Base-by-base conservation (phyloP, 2,113 vertebrate genomes). In the Ameiurus melas region DNA sequence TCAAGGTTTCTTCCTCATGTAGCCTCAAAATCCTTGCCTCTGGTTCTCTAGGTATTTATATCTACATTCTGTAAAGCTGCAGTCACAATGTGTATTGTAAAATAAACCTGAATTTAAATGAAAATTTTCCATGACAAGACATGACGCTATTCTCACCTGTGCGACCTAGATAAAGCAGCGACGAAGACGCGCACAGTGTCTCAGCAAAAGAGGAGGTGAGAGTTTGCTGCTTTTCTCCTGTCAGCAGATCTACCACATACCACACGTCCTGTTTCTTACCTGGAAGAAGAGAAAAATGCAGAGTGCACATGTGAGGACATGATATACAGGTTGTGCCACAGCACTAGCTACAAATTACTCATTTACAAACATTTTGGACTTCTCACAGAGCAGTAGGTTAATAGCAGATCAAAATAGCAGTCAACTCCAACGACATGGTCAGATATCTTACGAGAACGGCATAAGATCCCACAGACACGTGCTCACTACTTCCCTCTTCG, bases 221-320 rank as follows among this genome's bases (percentile, higher is more conserved):
- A 0, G 98, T 99, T 89, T 99, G 98, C 92, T 99, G 97, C 86
- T 99, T 99, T 95, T 99, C 97, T 2, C 98, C 98, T 2, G 98
- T 99, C 93, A 98, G 89, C 77, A 99, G 96, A 93, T 99, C 98
- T 22, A 99, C 95, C 86, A 99, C 98, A 0, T 99, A 98, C 98
- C 98, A 99, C 89, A 98, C 94, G 90, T 99, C 98, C 91, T 99
- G 98, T 93, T 99, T 99, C 92, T 98, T 99, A 92, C 98, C 98
- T 99, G 94, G 27, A 94, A 70, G 81, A 0, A 22, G 7, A 91
- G 25, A 90, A 3, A 90, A 36, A 83, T n/a, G 39, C 36, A 33
- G 47, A 9, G 4, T 17, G 27, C 43, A 53, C 22, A 10, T 17
- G 2, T 77, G 51, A 62, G 71, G 70, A 75, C 53, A 64, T 7